Conservation (phyloP, 2,888 invertebrate genomes). For the Xanthorhoe spadicearia region DNA sequence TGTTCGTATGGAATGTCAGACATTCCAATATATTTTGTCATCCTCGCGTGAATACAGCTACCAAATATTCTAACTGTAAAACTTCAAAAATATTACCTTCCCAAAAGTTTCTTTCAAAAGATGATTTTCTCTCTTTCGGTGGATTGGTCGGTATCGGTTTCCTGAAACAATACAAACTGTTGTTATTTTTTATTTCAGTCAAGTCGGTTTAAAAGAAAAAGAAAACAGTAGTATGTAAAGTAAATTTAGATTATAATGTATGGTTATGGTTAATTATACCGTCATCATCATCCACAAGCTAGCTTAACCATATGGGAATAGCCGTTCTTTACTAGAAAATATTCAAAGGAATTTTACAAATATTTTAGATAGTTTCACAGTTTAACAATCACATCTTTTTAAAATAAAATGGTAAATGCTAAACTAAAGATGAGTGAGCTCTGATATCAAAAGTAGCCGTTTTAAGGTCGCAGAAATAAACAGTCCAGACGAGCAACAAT, state of each 20-base stretch:
- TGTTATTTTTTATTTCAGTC: slow-evolving; percentile 3
- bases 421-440: not conserved
- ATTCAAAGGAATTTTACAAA: not conserved
- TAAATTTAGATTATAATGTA: too few species aligned
- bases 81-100: slow-evolving; percentile 59
- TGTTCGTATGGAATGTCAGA: slow-evolving; percentile 9
- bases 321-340: too few species aligned
- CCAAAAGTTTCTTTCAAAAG: slow-evolving; percentile 74
- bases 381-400: not conserved
- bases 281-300: too few species aligned
- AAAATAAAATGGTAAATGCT: not conserved
- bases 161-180: slow-evolving; percentile 62
- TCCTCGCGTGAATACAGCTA: slow-evolving; percentile 7
- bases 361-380: not conserved
- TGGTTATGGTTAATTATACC: too few species aligned
- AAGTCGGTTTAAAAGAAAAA: not conserved
- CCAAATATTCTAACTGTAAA: not conserved
- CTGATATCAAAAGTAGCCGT: too few species aligned
- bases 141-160: slow-evolving; percentile 65
- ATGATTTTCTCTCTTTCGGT: slow-evolving; percentile 68
- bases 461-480: not conserved
- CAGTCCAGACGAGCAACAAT: not conserved
- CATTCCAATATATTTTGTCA: slow-evolving; percentile 15
- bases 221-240: not conserved
- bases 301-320: too few species aligned